Evolutionary conservation across 2,797 vertebrate genomes (phyloP).

Genomic region (Synanceia verrucosa): DNA sequence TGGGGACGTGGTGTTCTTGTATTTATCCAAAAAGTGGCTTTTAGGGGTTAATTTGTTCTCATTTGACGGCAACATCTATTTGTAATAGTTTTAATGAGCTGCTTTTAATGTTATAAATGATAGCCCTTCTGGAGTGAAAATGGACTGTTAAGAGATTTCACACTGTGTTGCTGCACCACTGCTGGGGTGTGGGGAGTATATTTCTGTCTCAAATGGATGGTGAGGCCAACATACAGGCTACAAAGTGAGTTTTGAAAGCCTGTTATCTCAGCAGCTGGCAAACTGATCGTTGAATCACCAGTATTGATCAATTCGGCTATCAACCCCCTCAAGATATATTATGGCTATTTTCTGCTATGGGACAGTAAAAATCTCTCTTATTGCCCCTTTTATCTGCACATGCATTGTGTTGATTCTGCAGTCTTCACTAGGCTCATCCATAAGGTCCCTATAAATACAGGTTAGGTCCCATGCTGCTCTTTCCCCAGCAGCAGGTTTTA

Average conservation of each 20-base stretch:
- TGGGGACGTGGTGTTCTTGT: not conserved
- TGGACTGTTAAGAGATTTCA: conserved; percentile 48
- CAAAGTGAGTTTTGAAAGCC: conserved; percentile 61
- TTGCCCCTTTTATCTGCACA: conserved; percentile 59
- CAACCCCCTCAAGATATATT: conserved; percentile 55
- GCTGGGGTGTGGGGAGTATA: conserved; percentile 20
- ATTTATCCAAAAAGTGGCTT: conserved; percentile 12
- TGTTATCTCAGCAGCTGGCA: conserved; percentile 69
- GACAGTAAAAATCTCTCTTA: conserved; percentile 58
- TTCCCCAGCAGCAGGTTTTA: conserved; percentile 37
- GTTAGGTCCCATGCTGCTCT: conserved; percentile 37
- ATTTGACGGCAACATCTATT: conserved; percentile 29
- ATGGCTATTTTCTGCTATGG: conserved; percentile 48
- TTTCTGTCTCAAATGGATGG: conserved; percentile 43
- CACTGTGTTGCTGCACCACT: conserved; percentile 42
- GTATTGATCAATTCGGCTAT: conserved; percentile 65
- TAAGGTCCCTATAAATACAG: conserved; percentile 49
- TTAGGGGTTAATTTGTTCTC: conserved; percentile 21
- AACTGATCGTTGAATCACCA: conserved; percentile 62
- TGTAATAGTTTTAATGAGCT: conserved; percentile 50
- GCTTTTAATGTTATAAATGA: conserved; percentile 41
- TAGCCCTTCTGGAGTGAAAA: conserved; percentile 45
- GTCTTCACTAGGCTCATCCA: conserved; percentile 42
- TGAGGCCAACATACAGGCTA: conserved; percentile 19
- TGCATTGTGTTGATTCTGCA: conserved; percentile 74